phyloP scores from a whole-genome alignment of 2,888 invertebrate genomes.

The Julus scanicus region DNA sequence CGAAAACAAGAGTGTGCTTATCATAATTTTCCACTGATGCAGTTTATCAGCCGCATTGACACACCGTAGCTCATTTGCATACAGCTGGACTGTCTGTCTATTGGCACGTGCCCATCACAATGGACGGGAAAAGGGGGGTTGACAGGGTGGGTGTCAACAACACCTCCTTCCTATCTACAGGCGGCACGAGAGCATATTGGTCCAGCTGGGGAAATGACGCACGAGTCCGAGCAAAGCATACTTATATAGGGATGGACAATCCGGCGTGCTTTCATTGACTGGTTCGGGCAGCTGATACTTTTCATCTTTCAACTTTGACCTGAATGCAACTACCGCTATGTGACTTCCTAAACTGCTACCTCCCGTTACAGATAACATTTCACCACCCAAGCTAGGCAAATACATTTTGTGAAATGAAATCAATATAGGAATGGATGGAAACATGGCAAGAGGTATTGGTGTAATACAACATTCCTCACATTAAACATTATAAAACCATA shows the following conservation, averaged over 20 bases:
- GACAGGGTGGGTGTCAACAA: slow-evolving; percentile 19
- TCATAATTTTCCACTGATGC: background rate
- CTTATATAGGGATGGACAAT: slow-evolving; percentile 26
- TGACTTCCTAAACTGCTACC: background rate
- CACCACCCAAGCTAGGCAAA: too few relatives aligned
- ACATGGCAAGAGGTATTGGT: too few relatives aligned
- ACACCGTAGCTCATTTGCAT: background rate
- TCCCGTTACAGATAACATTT: background rate
- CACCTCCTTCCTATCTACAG: slow-evolving; percentile 4
- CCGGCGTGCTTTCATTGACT: background rate
- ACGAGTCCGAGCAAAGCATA: background rate
- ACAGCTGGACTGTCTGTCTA: slow-evolving; percentile 41
- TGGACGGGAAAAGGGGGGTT: background rate
- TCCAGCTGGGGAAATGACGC: slow-evolving; percentile 20
- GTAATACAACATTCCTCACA: too few relatives aligned
- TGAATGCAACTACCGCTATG: background rate
- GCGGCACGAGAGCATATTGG: slow-evolving; percentile 48
- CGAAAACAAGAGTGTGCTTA: background rate
- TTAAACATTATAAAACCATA: too few relatives aligned
- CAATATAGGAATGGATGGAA: too few relatives aligned
- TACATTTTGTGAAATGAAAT: too few relatives aligned
- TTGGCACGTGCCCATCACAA: slow-evolving; percentile 49
- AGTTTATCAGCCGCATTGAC: background rate
- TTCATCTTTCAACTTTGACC: background rate
- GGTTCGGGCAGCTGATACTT: background rate